Base-by-base conservation (phyloP, 2,113 vertebrate genomes). In the Phrynocephalus versicolor region DNA sequence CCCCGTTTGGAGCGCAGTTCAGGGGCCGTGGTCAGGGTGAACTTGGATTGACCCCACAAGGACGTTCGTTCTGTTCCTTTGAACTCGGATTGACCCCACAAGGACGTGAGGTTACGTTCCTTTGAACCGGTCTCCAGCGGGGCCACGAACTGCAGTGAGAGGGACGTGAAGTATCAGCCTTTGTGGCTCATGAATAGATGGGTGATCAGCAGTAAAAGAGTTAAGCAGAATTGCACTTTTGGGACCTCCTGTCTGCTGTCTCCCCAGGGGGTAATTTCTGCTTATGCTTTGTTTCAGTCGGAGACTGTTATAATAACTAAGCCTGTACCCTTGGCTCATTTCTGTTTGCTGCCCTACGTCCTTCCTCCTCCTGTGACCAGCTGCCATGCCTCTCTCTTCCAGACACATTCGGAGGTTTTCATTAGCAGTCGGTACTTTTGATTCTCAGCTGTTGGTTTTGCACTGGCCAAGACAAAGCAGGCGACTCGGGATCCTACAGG, bases 281-380 rank as follows among this genome's bases (percentile, higher is more conserved):
- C 60, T 67, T 65, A n/a, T 23, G 76, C 55, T 41, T 37, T 86
- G 71, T 91, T 92, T 85, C 64, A 74, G 81, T 92, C 93, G 91
- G 45, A 10, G 5, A 89, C 89, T 55, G 3, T 78, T 73, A 78
- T 1, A 62, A 15, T 45, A 78, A 15, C 7, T 2, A 9, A 64
- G 57, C 57, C 7, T 0, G 5, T 51, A 0, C 79, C 84, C 64
- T 57, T 67, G 60, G n/a, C 19, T 89, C 35, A 3, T 19, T 39
- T 79, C 3, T 13, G 75, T 85, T 76, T 90, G 90, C 92, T 92
- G 89, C 90, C 73, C 80, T 33, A 86, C 88, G 19, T 0, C 82
- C 93, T 0, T 0, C 77, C 93, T 88, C 91, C 90, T 85, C 86
- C 78, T 0, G 3, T 0, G 39, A 72, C 79, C 85, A 85, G 65